These are phyloP conservation scores for Eudasyphora cyanicolor DNA, from an alignment of 2,888 invertebrate genomes.

Conservation along the genomic window DNA sequence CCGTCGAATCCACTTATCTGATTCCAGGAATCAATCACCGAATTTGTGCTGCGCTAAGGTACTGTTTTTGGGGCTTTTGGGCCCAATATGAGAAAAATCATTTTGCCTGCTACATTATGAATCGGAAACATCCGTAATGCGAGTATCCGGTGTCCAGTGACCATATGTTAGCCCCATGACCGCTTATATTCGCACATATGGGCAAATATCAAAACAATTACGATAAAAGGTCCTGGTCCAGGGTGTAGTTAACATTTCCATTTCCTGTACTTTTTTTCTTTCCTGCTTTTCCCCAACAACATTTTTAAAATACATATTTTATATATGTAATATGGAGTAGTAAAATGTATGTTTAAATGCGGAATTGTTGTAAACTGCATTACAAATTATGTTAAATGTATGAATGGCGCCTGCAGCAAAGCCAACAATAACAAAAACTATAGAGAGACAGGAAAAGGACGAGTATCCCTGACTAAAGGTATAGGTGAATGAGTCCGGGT, in stretches of 20 bases:
- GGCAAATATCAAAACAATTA: conserved; percentile 32
- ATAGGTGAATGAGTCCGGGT: no score
- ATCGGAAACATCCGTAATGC: not conserved
- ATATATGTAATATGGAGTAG: conserved; percentile 2
- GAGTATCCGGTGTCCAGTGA: not conserved
- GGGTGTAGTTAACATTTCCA: not conserved
- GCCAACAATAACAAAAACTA: not conserved
- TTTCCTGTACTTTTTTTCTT: conserved; percentile 2
- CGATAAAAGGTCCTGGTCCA: conserved; percentile 24
- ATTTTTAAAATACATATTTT: conserved; percentile 48
- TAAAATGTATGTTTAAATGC: conserved; percentile 16
- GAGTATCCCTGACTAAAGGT: no score
- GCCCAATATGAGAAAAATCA: no score
- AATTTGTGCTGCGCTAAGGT: no score
- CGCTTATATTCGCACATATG: not conserved
- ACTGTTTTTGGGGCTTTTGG: no score
- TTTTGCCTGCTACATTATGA: no score
- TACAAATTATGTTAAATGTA: conserved; percentile 19
- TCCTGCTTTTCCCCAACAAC: conserved; percentile 7
- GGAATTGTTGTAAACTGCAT: conserved; percentile 18
- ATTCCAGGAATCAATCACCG: no score
- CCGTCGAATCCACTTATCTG: no score
- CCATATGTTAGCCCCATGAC: not conserved
- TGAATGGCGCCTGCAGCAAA: not conserved
- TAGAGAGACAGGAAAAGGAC: not conserved